Base-by-base conservation (phyloP, 2,888 invertebrate genomes). In the Chesias legatella region DNA sequence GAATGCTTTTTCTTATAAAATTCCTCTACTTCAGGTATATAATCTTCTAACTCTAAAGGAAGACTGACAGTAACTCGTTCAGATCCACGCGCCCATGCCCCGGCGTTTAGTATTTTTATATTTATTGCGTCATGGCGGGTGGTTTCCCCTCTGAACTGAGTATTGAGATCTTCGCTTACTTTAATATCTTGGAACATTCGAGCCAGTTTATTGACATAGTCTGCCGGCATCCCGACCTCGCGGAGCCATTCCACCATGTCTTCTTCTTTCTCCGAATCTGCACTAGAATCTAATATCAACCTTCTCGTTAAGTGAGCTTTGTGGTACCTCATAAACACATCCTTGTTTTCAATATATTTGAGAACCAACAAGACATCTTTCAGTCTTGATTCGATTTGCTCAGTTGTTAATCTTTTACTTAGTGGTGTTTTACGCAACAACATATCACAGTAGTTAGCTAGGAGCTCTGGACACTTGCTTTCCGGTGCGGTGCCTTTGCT, bases 401-500 rank as follows among this genome's bases (percentile, higher is more conserved):
- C 99, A 51, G 95, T 95, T 9, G 98, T 98, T 48, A 99, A 91
- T 60, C 96, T 93, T 86, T 98, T 98, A 82, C 98, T 98, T 51
- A 99, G 89, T 13, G 98, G 97, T 36, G 98, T 99, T 73, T 98
- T 96, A 59, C 99, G 91, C 63, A 99, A 90, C 66, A 99, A 89
- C 96, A 99, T 97, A 92, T 99, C 99, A 92, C 99, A 99, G 90
- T 98, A 99, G 84, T 99, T 99, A 37, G 99, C 99, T 63, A 99
- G 90, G 46, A 99, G 91, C 83, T 99, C 99, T 0, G 99, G 99
- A 80, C 99, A 99, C 76, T 98, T 98, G 54, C 98, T 99, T 79
- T 99, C 99, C 2, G 98, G 98, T 42, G 93, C 91, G 3, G 93
- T 91, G 21, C 91, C 89, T 74, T 93, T 93, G 13, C 90, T 91